Evolutionary conservation across 1,140 invertebrate genomes (phyloP).

Genomic region (Heliconius hewitsoni): DNA sequence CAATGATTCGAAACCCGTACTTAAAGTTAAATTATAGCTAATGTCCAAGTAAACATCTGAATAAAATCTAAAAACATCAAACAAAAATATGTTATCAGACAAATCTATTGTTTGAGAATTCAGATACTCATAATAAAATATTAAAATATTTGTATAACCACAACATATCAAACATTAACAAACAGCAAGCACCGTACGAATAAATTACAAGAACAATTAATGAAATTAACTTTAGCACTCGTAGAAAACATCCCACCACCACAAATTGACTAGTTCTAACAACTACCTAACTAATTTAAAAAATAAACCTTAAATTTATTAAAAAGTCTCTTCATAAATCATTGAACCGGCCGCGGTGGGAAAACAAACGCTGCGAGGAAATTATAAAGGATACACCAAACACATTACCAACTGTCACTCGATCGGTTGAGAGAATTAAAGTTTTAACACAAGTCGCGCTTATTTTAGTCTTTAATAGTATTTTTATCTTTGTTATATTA

Average conservation of each 20-base stretch:
- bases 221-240: slow-evolving; percentile 68
- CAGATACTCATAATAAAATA: slow-evolving; percentile 50
- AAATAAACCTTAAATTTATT: slow-evolving; percentile 69
- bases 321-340: slow-evolving; percentile 70
- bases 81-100: slow-evolving; percentile 53
- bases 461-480: slow-evolving; percentile 26
- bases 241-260: slow-evolving; percentile 78
- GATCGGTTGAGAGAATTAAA: slow-evolving; percentile 38
- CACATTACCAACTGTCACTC: slow-evolving; percentile 36
- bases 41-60: slow-evolving; percentile 55
- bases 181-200: slow-evolving; percentile 77
- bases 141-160: slow-evolving; percentile 45
- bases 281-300: slow-evolving; percentile 72
- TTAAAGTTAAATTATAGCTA: slow-evolving; percentile 64
- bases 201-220: slow-evolving; percentile 64
- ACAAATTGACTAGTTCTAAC: slow-evolving; percentile 80
- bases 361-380: slow-evolving; percentile 53
- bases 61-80: slow-evolving; percentile 55
- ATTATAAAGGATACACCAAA: slow-evolving; percentile 41
- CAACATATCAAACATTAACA: slow-evolving; percentile 61
- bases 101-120: slow-evolving; percentile 65
- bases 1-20: slow-evolving; percentile 76
- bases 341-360: slow-evolving; percentile 74
- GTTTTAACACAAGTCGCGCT: not conserved
- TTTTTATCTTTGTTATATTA: not conserved